A percentile compares a stretch with the other conserved stretches of the same genome.
These are phyloP conservation scores for Acleris emargana DNA, from an alignment of 2,888 invertebrate species.

Conservation along the genomic window DNA sequence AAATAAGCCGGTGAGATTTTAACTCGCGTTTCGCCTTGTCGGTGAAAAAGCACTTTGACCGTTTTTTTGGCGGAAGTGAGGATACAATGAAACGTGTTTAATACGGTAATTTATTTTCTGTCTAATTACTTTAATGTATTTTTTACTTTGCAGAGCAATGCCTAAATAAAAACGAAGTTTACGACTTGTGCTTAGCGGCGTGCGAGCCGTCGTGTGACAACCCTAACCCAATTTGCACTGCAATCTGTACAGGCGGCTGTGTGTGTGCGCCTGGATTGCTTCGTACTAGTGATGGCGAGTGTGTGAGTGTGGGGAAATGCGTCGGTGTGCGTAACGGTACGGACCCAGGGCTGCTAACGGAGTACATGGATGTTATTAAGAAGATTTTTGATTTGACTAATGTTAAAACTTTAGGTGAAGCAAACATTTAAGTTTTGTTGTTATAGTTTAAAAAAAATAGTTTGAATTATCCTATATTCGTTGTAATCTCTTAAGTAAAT, in stretches of 20 bases:
- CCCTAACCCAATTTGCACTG: slow-evolving; percentile 69
- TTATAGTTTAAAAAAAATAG: neutral
- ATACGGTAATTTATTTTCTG: too few species aligned
- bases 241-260: slow-evolving; percentile 66
- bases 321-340: slow-evolving; percentile 53
- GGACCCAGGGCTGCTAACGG: slow-evolving; percentile 52
- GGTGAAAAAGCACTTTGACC: too few species aligned
- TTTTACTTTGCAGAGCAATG: slow-evolving; percentile 62
- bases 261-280: slow-evolving; percentile 66
- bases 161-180: slow-evolving; percentile 66
- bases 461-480: neutral
- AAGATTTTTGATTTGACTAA: slow-evolving; percentile 60
- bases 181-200: slow-evolving; percentile 63
- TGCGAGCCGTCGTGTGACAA: slow-evolving; percentile 70
- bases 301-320: slow-evolving; percentile 68
- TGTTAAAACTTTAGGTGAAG: slow-evolving; percentile 27
- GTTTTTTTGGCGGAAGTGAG: too few species aligned
- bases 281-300: slow-evolving; percentile 58
- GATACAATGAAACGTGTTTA: too few species aligned
- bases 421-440: neutral
- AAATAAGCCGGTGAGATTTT: too few species aligned
- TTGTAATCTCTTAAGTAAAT: too few species aligned
- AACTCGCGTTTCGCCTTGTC: too few species aligned
- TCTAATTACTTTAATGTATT: neutral
- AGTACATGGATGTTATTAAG: slow-evolving; percentile 66